phyloP scores from a whole-genome alignment of 2,797 vertebrate species.

The Lerista edwardsae region DNA sequence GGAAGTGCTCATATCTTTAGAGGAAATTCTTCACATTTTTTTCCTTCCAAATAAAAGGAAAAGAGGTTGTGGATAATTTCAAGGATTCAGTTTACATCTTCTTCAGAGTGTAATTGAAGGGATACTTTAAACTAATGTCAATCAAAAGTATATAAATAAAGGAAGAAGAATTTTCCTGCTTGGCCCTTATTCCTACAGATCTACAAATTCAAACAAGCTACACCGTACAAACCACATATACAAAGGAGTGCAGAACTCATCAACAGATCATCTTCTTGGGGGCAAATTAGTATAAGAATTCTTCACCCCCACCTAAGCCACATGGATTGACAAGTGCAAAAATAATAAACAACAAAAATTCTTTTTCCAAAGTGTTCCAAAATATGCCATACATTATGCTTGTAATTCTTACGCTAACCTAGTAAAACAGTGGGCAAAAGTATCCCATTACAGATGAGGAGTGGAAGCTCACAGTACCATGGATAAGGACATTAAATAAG shows the following conservation, averaged over 20 bases:
- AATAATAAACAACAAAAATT: not conserved
- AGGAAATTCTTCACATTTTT: constrained; percentile 56
- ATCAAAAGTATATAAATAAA: not conserved
- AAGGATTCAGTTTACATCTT: not conserved
- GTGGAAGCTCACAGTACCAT: not conserved
- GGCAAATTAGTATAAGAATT: not conserved
- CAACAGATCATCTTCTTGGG: not conserved
- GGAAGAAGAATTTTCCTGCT: not conserved
- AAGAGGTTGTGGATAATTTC: constrained; percentile 30
- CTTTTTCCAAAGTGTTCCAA: not conserved
- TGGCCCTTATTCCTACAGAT: not conserved
- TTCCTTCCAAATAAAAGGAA: not conserved
- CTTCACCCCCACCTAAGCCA: too few species aligned
- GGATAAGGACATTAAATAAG: not conserved
- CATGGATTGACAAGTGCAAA: not conserved
- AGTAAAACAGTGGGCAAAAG: not conserved
- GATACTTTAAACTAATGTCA: constrained; percentile 32
- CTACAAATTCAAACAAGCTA: not conserved
- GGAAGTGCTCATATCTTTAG: constrained; percentile 55
- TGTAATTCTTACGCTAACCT: not conserved
- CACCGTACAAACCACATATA: not conserved
- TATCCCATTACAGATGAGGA: not conserved
- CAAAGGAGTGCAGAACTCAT: not conserved
- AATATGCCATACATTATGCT: not conserved
- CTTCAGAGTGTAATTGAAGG: constrained; percentile 27